Base-by-base conservation (phyloP, 1,140 invertebrate species). In the Homalodisca vitripennis region DNA sequence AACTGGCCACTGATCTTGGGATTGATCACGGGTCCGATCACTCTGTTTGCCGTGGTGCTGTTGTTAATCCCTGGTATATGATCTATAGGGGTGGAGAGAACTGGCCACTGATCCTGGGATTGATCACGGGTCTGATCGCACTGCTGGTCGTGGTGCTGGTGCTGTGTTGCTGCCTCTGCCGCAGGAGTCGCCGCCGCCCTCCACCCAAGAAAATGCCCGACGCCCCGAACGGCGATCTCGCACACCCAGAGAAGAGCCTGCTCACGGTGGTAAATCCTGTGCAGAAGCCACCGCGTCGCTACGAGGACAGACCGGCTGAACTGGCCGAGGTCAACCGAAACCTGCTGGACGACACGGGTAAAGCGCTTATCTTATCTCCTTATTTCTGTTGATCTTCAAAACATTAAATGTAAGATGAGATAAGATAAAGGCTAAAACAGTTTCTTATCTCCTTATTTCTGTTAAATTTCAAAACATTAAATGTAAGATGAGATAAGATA, bases 201-300 rank as follows among this genome's bases (percentile, higher is more conserved):
- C 83, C 83, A 68, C 80, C 82, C 67, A 86, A 86, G 75, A 79
- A 80, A 66, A 74, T 75, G 41, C 20, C 80, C 75, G 75, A 80
- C 31, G 73, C 74, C 31, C 65, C 75, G 0, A 78, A 78, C 55
- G 75, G 76, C 1, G 77, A 78, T 30, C 30, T 77, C 1, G 57
- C 69, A n/a, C 73, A 75, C 46, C 74, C 92, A 75, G 89, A 92
- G 73, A 93, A 92, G 77, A 90, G 89, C 70, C 79, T 92, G 1
- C 87, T 93, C 62, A 89, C 90, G 0, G 88, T 89, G 20, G 89
- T 92, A 20, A 92, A 93, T 80, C 91, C 92, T 0, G 88, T 92
- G 0, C 86, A 89, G 34, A 93, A 93, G 73, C 89, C 90, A 0
- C 89, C 90, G 0, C 80, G 89, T 22, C 80, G 89, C 67, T 87